Conservation (phyloP, 1,140 invertebrate species). For the Neoseiulus cucumeris region DNA sequence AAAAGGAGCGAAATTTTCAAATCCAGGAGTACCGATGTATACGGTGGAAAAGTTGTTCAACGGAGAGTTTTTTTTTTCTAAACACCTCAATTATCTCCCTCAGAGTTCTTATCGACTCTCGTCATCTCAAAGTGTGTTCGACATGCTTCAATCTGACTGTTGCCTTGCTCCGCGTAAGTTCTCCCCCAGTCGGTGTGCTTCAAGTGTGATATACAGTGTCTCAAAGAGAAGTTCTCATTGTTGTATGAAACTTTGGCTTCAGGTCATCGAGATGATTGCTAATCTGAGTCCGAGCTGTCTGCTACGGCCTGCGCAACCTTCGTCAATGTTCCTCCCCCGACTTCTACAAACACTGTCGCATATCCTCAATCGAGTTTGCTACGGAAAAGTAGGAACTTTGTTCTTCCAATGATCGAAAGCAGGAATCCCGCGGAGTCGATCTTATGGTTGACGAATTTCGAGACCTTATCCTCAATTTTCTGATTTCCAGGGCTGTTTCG, state of each 20-base stretch:
- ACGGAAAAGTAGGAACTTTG: neutral
- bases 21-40: too few relatives aligned
- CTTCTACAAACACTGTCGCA: neutral
- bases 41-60: too few relatives aligned
- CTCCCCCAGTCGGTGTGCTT: too few relatives aligned
- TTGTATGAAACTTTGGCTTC: too few relatives aligned
- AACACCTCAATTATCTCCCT: too few relatives aligned
- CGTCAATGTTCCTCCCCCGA: neutral
- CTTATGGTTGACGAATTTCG: neutral
- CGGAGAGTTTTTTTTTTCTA: too few relatives aligned
- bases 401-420: neutral
- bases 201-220: too few relatives aligned
- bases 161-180: constrained; percentile 47
- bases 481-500: constrained; percentile 37
- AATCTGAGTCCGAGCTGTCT: neutral
- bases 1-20: too few relatives aligned
- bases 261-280: constrained; percentile 1
- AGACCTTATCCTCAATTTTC: too few relatives aligned
- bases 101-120: constrained; percentile 42
- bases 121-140: constrained; percentile 58
- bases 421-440: neutral
- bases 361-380: constrained; percentile 3
- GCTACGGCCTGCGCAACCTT: neutral
- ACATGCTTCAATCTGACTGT: constrained; percentile 56
- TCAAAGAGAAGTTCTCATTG: constrained; percentile 44